phyloP scores from a whole-genome alignment of 1,140 invertebrate species.

The Galleria mellonella region DNA sequence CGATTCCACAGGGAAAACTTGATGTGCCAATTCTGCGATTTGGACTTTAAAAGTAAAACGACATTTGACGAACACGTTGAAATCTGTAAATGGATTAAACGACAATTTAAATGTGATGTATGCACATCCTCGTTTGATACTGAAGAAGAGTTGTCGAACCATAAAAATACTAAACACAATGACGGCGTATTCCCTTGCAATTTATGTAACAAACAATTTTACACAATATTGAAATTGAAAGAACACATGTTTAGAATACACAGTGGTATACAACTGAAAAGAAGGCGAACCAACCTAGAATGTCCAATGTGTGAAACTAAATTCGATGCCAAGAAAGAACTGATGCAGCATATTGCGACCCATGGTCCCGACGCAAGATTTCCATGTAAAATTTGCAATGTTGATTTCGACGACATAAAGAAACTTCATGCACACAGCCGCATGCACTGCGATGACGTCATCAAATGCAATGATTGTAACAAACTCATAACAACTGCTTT shows the following conservation, averaged over 20 bases:
- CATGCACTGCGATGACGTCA: conserved; percentile 21
- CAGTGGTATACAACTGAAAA: conserved; percentile 24
- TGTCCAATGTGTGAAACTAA: conserved; percentile 24
- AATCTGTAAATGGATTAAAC: conserved; percentile 12
- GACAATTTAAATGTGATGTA: conserved; percentile 12
- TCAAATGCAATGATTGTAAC: conserved; percentile 17
- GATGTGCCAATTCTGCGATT: conserved; percentile 22
- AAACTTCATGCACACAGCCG: conserved; percentile 24
- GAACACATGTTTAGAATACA: conserved; percentile 23
- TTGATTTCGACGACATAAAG: conserved; percentile 17
- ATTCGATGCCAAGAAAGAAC: conserved; percentile 19
- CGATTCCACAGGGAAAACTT: conserved; percentile 21
- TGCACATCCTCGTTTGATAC: conserved; percentile 22
- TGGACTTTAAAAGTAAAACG: conserved; percentile 14
- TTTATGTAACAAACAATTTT: conserved; percentile 22
- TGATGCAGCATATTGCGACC: conserved; percentile 16
- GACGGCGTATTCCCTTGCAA: conserved; percentile 13
- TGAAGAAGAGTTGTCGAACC: conserved; percentile 12
- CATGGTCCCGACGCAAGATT: conserved; percentile 11
- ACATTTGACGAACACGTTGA: conserved; percentile 15
- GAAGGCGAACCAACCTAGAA: conserved; percentile 18
- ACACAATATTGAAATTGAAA: conserved; percentile 13
- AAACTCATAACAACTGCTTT: conserved; percentile 16
- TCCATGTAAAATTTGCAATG: conserved; percentile 22
- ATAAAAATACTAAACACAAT: conserved; percentile 17